A percentile compares a stretch with the other conserved stretches of the same genome.
phyloP scores from a whole-genome alignment of 2,888 invertebrate species.

The Monopis laevigella region DNA sequence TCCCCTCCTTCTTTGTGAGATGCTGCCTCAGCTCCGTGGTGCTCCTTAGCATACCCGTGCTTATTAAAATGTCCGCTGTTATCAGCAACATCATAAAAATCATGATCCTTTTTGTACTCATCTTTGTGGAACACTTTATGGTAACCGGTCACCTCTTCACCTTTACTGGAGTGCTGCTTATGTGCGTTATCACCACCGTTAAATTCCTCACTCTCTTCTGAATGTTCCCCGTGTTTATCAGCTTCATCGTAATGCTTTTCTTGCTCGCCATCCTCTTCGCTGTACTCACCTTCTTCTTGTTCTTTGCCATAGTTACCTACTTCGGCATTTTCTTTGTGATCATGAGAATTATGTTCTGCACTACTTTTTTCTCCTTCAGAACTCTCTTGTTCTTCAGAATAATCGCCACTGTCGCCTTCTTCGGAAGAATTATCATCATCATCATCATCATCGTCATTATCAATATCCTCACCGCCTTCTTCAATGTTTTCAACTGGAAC shows the following conservation, averaged over 20 bases:
- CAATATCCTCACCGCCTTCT: slow-evolving; percentile 37
- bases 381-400: slow-evolving; percentile 51
- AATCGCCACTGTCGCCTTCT: slow-evolving; percentile 56
- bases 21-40: slow-evolving; percentile 65
- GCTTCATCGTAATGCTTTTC: slow-evolving; percentile 62
- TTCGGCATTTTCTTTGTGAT: slow-evolving; percentile 64
- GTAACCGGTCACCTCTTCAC: slow-evolving; percentile 75
- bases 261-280: slow-evolving; percentile 61
- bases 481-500: slow-evolving; percentile 36
- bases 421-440: slow-evolving; percentile 23
- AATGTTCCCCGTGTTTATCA: slow-evolving; percentile 63
- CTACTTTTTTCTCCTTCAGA: slow-evolving; percentile 65
- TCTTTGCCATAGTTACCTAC: slow-evolving; percentile 64
- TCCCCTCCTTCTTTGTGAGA: slow-evolving; percentile 65
- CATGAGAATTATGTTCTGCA: slow-evolving; percentile 62
- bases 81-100: slow-evolving; percentile 78
- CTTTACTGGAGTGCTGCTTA: slow-evolving; percentile 72
- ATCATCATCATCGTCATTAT: slow-evolving; percentile 29
- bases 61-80: slow-evolving; percentile 73
- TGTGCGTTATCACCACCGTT: slow-evolving; percentile 36
- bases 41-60: slow-evolving; percentile 64
- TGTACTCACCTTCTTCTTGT: slow-evolving; percentile 60
- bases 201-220: slow-evolving; percentile 57
- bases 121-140: slow-evolving; percentile 80
- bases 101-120: slow-evolving; percentile 80